Conservation (phyloP, 2,797 vertebrate species). For the Acanthis flammea region DNA sequence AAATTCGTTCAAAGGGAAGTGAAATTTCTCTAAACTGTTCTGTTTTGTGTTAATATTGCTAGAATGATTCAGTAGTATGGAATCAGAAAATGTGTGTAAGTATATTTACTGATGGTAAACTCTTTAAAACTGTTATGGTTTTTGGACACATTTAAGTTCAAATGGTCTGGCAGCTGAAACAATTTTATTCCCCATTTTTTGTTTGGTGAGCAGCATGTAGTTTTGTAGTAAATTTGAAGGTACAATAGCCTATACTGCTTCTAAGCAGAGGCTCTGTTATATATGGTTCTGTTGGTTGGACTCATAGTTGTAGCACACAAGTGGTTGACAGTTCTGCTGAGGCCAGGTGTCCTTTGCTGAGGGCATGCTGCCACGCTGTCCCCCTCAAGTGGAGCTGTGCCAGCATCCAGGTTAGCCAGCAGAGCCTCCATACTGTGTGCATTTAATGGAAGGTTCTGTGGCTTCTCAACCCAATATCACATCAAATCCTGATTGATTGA, state of each 20-base stretch:
- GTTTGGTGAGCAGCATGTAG: background rate
- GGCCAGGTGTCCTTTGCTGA: background rate
- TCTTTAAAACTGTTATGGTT: constrained; percentile 8
- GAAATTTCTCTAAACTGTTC: background rate
- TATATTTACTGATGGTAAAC: constrained; percentile 35
- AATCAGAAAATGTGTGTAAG: constrained; percentile 14
- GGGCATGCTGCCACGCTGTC: background rate
- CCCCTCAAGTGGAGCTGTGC: background rate
- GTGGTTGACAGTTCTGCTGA: background rate
- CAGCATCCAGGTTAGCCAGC: background rate
- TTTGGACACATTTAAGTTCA: background rate
- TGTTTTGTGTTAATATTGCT: constrained; percentile 1
- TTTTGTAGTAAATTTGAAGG: background rate
- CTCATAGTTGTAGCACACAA: background rate
- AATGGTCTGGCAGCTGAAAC: background rate
- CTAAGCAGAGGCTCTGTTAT: background rate
- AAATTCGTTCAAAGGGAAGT: background rate
- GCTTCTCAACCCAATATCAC: background rate
- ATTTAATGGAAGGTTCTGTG: background rate
- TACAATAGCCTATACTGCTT: background rate
- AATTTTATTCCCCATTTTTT: background rate
- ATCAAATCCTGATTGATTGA: background rate
- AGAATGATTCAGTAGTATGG: background rate
- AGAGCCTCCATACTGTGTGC: accelerated
- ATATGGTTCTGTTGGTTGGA: background rate